These are phyloP conservation scores for Threskiornis aethiopicus DNA, from an alignment of 2,797 vertebrate genomes.

Conservation along the genomic window DNA sequence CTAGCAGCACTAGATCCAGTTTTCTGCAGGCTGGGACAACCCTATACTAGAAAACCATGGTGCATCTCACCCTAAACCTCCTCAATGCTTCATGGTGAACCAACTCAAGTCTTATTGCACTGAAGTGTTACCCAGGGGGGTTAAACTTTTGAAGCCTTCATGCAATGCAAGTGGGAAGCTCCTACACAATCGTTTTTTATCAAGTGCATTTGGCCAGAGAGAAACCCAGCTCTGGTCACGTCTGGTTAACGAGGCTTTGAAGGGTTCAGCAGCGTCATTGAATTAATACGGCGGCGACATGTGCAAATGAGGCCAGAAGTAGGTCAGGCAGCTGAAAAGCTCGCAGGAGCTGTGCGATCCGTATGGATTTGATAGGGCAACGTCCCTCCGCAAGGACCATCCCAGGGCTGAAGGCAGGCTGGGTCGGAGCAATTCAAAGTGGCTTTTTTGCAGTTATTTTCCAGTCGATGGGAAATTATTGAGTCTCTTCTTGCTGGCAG, in stretches of 20 bases:
- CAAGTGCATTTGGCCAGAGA: accelerated
- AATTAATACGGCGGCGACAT: accelerated
- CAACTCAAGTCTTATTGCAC: not conserved
- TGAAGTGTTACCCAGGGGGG: not conserved
- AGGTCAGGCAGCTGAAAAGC: not conserved
- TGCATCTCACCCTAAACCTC: not conserved
- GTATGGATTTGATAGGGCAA: accelerated
- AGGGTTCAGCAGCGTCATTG: not conserved
- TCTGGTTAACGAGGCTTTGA: not conserved
- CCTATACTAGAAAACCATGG: accelerated
- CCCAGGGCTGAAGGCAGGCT: not conserved
- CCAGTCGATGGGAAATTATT: accelerated
- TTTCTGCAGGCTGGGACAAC: not conserved
- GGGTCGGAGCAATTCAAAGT: accelerated
- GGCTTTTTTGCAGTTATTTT: not conserved
- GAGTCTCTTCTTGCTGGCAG: not conserved
- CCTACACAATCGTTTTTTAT: not conserved
- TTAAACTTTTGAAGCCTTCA: not conserved
- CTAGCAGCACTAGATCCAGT: no score
- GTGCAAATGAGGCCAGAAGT: not conserved
- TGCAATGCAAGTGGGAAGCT: accelerated
- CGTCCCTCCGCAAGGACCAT: accelerated
- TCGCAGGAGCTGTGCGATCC: accelerated
- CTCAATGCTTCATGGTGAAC: not conserved
- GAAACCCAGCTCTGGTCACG: not conserved